Conservation (phyloP, 2,113 vertebrate genomes). For the Carlito syrichta region DNA sequence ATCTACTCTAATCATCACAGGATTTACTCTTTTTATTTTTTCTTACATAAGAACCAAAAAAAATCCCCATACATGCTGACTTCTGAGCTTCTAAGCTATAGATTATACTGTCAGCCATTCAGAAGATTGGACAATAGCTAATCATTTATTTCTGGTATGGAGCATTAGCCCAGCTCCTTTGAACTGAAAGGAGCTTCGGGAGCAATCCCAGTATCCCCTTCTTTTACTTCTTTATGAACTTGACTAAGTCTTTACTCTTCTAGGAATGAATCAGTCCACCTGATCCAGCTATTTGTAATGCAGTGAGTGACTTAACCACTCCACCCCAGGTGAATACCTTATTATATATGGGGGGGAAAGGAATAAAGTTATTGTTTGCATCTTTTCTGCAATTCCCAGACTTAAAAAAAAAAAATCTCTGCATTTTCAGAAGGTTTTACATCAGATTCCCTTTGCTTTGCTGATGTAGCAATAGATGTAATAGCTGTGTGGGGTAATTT, state of each 20-base stretch:
- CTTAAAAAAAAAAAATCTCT: slow-evolving; percentile 9
- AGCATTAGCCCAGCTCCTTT: background rate
- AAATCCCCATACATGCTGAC: background rate
- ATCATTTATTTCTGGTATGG: slow-evolving; percentile 34
- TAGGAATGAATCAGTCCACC: background rate
- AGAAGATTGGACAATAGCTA: slow-evolving; percentile 54
- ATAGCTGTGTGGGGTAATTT: background rate
- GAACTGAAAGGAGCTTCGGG: background rate
- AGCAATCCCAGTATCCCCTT: background rate
- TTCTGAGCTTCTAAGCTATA: slow-evolving; percentile 5
- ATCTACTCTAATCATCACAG: slow-evolving; percentile 16
- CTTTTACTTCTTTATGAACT: slow-evolving; percentile 14
- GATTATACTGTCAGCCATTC: slow-evolving; percentile 16
- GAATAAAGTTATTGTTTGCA: slow-evolving; percentile 32
- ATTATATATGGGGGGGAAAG: background rate
- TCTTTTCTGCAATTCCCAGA: background rate
- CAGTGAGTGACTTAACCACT: background rate
- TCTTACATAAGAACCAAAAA: background rate
- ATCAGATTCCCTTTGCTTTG: slow-evolving; percentile 20
- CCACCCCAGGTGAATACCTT: background rate
- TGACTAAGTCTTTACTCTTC: background rate
- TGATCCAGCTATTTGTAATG: background rate
- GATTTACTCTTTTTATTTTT: slow-evolving; percentile 25
- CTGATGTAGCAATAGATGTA: slow-evolving; percentile 31
- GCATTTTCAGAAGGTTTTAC: background rate